Conservation (phyloP, 2,888 invertebrate species). For the Chalcis sispes region DNA sequence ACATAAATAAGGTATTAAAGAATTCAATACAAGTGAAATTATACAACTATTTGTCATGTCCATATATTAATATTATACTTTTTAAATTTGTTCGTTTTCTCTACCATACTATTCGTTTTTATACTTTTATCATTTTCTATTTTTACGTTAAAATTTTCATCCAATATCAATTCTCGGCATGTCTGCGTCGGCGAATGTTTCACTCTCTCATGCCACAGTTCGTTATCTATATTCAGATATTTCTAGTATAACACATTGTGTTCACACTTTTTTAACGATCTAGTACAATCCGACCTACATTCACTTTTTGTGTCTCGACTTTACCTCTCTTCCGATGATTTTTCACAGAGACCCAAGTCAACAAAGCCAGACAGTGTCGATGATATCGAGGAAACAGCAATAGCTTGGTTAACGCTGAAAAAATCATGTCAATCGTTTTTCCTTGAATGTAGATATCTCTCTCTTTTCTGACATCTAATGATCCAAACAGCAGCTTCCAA, state of each 20-base stretch:
- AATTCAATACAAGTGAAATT: too few relatives aligned
- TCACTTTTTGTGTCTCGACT: constrained; percentile 6
- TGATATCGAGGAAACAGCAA: too few relatives aligned
- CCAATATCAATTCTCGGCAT: too few relatives aligned
- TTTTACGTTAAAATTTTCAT: too few relatives aligned
- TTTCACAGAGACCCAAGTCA: too few relatives aligned
- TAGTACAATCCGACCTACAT: constrained; percentile 3
- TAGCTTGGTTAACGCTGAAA: neutral
- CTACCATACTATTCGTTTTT: too few relatives aligned
- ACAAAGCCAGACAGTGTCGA: neutral
- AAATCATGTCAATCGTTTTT: neutral
- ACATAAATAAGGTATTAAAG: too few relatives aligned
- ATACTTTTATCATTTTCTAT: too few relatives aligned
- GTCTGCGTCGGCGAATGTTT: too few relatives aligned
- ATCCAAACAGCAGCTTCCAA: constrained; percentile 13
- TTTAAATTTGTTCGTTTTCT: too few relatives aligned
- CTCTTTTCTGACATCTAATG: constrained; percentile 3
- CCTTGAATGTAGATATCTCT: neutral
- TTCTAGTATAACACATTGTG: neutral
- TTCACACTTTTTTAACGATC: neutral
- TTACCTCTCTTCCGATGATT: neutral
- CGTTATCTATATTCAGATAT: neutral
- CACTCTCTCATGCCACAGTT: neutral
- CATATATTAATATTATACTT: too few relatives aligned
- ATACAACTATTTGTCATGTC: too few relatives aligned